Evolutionary conservation across 2,797 vertebrate genomes (phyloP).

Genomic region (Xenentodon cancila): DNA sequence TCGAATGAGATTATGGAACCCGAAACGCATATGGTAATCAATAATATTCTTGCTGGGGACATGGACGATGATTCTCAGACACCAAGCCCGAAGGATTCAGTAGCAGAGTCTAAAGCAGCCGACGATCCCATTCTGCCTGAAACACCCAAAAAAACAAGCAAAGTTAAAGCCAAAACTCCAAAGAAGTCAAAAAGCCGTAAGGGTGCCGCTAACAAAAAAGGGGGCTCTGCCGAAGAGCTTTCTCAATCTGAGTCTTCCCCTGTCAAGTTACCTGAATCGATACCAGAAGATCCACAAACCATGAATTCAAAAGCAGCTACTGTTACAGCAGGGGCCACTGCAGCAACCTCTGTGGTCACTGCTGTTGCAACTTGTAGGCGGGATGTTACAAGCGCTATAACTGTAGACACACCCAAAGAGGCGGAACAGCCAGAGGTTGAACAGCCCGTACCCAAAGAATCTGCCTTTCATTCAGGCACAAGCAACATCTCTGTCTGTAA

Average conservation of each 20-base stretch:
- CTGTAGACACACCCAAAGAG: constrained; percentile 83
- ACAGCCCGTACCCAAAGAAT: constrained; percentile 86
- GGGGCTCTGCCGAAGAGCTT: constrained; percentile 59
- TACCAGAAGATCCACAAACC: constrained; percentile 83
- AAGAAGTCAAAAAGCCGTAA: constrained; percentile 87
- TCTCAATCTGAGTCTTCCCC: constrained; percentile 75
- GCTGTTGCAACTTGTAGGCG: constrained; percentile 83
- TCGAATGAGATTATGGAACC: constrained; percentile 88
- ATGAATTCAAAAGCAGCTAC: constrained; percentile 80
- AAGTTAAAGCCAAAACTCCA: constrained; percentile 84
- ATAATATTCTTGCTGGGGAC: constrained; percentile 82
- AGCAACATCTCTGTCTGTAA: constrained; percentile 72
- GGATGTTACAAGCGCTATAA: constrained; percentile 79
- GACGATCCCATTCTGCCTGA: constrained; percentile 71
- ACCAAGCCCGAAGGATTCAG: constrained; percentile 54
- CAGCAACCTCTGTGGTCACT: constrained; percentile 80
- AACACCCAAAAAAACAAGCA: constrained; percentile 85
- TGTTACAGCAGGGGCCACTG: constrained; percentile 68
- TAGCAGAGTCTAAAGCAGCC: constrained; percentile 76
- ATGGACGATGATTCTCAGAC: constrained; percentile 63
- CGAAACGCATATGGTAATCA: constrained; percentile 85
- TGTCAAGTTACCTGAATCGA: constrained; percentile 83
- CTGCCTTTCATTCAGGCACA: constrained; percentile 81
- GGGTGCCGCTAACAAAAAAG: constrained; percentile 83
- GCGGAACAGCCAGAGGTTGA: constrained; percentile 85